Conservation (phyloP, 23 tunicate genomes). For the Clavelina lepadiformis region DNA sequence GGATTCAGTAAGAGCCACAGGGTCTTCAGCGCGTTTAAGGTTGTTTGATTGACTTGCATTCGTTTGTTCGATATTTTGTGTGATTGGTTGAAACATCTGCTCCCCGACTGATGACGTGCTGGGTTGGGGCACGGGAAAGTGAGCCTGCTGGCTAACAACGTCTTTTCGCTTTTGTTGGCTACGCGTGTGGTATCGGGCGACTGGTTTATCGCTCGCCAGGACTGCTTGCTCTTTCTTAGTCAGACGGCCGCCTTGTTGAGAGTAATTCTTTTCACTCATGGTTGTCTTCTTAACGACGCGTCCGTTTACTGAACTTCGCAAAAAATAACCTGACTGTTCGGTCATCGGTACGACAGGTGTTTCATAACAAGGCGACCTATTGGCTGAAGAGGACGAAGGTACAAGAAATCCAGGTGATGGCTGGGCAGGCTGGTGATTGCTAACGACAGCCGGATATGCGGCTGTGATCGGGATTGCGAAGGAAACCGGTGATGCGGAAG, state of each 20-base stretch:
- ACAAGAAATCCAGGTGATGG: slow-evolving; percentile 6
- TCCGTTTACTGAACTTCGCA: slow-evolving; percentile 48
- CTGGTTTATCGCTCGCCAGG: background rate
- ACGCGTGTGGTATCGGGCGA: slow-evolving; percentile 62
- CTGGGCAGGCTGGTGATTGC: too few species aligned
- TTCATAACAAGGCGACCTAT: too few species aligned
- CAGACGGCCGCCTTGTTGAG: too few species aligned
- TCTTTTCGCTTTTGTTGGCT: slow-evolving; percentile 59
- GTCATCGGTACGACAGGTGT: background rate
- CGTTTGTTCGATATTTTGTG: too few species aligned
- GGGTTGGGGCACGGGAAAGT: too few species aligned
- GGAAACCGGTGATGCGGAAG: slow-evolving; percentile 14
- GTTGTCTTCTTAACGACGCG: background rate
- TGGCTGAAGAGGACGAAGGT: slow-evolving; percentile 1
- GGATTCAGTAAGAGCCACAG: too few species aligned
- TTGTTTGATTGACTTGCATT: background rate
- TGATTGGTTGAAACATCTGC: too few species aligned
- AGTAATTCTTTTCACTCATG: background rate
- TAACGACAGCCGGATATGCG: background rate
- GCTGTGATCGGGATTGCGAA: slow-evolving; percentile 12
- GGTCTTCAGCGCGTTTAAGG: too few species aligned
- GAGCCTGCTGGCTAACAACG: too few species aligned
- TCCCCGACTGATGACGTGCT: too few species aligned
- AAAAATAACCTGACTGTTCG: slow-evolving; percentile 25
- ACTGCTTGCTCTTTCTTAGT: background rate